Percentiles rank a stretch among this genome's conserved stretches.
phyloP scores from a whole-genome alignment of 2,888 invertebrate species.

The Leptarthrus brevirostris region DNA sequence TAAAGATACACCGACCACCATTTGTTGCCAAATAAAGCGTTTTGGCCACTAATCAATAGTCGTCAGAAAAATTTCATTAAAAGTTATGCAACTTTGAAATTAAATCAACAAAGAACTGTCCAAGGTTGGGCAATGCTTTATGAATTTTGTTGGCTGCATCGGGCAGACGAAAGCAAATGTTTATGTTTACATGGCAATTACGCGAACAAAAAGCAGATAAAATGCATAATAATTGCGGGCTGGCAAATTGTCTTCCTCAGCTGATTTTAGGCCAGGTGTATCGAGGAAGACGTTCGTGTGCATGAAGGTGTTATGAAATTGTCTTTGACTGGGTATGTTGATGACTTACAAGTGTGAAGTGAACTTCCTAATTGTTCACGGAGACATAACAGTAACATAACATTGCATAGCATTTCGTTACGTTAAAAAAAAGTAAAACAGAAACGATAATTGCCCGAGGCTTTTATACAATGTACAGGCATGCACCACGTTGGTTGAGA shows the following conservation, averaged over 20 bases:
- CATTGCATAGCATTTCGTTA: neutral
- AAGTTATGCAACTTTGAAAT: neutral
- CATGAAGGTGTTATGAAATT: constrained; percentile 20
- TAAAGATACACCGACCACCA: neutral
- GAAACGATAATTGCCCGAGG: neutral
- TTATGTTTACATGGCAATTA: neutral
- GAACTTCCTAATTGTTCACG: constrained; percentile 33
- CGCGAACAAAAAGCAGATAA: neutral
- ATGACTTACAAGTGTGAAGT: constrained; percentile 37
- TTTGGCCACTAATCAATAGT: neutral
- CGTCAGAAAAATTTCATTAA: neutral
- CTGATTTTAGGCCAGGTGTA: neutral
- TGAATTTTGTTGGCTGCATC: neutral
- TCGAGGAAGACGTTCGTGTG: neutral
- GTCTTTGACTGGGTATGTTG: neutral
- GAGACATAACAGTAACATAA: neutral
- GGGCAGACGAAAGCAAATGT: neutral
- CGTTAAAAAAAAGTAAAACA: too few relatives aligned
- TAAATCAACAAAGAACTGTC: neutral
- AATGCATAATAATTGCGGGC: neutral
- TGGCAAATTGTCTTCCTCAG: neutral
- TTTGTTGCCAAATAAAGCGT: neutral
- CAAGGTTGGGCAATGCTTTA: neutral
- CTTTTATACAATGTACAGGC: too few relatives aligned
- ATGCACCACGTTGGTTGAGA: neutral